Evolutionary conservation across 2,888 invertebrate genomes (phyloP).

Genomic region (Harpalus rufipes): DNA sequence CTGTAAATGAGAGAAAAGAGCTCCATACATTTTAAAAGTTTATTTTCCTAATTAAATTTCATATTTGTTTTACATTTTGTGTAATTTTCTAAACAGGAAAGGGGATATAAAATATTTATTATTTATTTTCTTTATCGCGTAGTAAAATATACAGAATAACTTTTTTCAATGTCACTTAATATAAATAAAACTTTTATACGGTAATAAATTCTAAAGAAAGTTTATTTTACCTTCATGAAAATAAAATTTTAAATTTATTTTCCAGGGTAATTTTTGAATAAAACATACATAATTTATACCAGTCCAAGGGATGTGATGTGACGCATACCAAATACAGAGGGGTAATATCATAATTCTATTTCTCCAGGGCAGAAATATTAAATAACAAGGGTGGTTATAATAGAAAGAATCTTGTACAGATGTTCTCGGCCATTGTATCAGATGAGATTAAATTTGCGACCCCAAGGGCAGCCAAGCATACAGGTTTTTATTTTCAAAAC

Average conservation of each 20-base stretch:
- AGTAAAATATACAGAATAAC: conserved; percentile 13
- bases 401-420: conserved; percentile 47
- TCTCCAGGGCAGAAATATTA: conserved; percentile 42
- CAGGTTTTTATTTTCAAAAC: conserved; percentile 38
- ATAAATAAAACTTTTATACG: conserved; percentile 43
- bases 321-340: conserved; percentile 43
- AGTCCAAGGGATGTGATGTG: conserved; percentile 13
- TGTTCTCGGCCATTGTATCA: conserved; percentile 33
- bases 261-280: conserved; percentile 39
- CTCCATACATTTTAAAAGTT: neutral
- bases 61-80: neutral
- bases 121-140: conserved; percentile 20
- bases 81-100: neutral
- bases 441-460: conserved; percentile 32
- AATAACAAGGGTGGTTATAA: conserved; percentile 41
- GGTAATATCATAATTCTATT: conserved; percentile 51
- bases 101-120: neutral
- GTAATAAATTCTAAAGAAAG: conserved; percentile 45
- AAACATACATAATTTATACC: conserved; percentile 47
- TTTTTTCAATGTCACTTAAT: conserved; percentile 48
- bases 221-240: conserved; percentile 38
- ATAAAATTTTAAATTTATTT: conserved; percentile 45
- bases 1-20: neutral
- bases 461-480: conserved; percentile 4
- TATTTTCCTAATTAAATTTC: neutral